A percentile compares a stretch with the other conserved stretches of the same genome.
phyloP scores from a whole-genome alignment of 2,797 vertebrate genomes.

The Trichosurus vulpecula region DNA sequence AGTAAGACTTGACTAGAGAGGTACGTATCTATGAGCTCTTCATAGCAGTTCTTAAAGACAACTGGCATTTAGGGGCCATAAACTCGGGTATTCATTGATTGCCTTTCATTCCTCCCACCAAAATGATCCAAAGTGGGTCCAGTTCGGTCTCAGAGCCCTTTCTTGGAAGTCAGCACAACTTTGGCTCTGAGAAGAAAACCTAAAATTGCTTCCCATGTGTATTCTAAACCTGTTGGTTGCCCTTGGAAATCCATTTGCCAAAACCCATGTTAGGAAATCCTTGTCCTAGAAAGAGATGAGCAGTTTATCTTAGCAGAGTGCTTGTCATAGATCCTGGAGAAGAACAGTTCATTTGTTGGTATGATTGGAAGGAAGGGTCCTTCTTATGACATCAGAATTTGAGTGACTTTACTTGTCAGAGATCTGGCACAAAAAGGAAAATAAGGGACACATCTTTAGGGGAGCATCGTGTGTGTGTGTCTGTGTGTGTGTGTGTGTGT shows the following conservation, averaged over 20 bases:
- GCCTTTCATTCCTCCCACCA: neutral
- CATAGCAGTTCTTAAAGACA: neutral
- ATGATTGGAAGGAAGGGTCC: neutral
- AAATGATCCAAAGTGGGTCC: accelerated
- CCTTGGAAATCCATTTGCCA: neutral
- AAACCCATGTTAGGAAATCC: neutral
- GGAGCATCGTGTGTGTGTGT: neutral
- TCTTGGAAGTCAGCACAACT: neutral
- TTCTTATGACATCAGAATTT: neutral
- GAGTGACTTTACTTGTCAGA: neutral
- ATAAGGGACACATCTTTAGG: neutral
- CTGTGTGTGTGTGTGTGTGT: no score
- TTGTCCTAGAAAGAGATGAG: neutral
- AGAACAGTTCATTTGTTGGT: neutral
- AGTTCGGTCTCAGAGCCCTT: neutral
- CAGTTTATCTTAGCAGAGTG: neutral
- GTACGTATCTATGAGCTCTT: neutral
- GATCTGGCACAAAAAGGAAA: neutral
- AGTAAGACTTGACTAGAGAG: neutral
- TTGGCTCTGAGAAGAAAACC: accelerated
- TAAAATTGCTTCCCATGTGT: slow-evolving; percentile 32
- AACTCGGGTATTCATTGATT: neutral
- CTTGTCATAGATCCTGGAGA: accelerated
- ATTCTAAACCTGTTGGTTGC: accelerated
- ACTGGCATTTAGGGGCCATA: neutral